phyloP scores from a whole-genome alignment of 2,888 invertebrate species.

The Hirtodrosophila duncani region DNA sequence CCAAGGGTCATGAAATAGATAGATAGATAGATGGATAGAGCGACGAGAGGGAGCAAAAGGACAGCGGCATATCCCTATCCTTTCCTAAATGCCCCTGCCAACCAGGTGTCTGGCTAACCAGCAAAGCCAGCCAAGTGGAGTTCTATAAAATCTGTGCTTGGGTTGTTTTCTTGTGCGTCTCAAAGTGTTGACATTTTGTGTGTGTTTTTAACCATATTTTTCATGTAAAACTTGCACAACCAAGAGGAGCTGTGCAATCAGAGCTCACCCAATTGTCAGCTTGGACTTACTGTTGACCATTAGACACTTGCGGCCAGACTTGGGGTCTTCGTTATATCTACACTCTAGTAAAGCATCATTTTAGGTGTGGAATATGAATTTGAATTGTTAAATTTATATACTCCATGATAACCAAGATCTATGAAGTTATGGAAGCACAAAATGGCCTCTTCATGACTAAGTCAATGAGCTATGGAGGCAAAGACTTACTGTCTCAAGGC shows the following conservation, averaged over 20 bases:
- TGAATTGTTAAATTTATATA: no score
- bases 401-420: no score
- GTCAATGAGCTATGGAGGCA: no score
- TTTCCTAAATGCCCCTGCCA: no score
- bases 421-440: no score
- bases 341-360: no score
- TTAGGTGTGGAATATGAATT: no score
- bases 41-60: slow-evolving; percentile 8
- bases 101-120: slow-evolving; percentile 23
- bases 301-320: not conserved
- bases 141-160: slow-evolving; percentile 25
- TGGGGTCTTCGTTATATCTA: not conserved
- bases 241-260: not conserved
- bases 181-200: slow-evolving; percentile 42
- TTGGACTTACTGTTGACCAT: slow-evolving; percentile 1
- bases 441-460: no score
- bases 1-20: slow-evolving; percentile 27
- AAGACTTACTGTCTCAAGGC: no score
- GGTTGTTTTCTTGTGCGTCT: slow-evolving; percentile 11
- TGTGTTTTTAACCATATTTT: slow-evolving; percentile 24
- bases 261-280: not conserved
- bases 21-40: slow-evolving; percentile 33
- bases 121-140: slow-evolving; percentile 27
- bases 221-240: not conserved
- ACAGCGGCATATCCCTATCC: no score